These are phyloP conservation scores for Campoplex nolae DNA, from an alignment of 2,888 invertebrate genomes.

Conservation along the genomic window DNA sequence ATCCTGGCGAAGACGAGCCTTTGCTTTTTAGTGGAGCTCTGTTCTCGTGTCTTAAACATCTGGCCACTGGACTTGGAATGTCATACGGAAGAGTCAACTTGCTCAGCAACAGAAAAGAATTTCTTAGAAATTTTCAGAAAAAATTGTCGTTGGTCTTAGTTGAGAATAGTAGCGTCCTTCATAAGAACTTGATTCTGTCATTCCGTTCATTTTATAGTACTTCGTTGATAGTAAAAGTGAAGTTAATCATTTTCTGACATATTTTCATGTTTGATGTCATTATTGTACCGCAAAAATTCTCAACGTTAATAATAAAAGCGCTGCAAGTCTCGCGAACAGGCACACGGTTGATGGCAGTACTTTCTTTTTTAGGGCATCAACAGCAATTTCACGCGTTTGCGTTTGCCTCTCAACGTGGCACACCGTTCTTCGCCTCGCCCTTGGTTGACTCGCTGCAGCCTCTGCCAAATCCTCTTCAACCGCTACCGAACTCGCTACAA, in stretches of 20 bases:
- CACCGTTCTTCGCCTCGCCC: slow-evolving; percentile 83
- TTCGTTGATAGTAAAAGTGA: neutral
- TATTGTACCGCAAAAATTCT: neutral
- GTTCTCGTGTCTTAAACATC: slow-evolving; percentile 39
- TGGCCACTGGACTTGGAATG: slow-evolving; percentile 26
- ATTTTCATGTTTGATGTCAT: too few species aligned
- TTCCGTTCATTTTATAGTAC: neutral
- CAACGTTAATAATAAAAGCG: slow-evolving; percentile 47
- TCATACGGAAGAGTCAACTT: neutral
- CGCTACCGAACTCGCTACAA: slow-evolving; percentile 86
- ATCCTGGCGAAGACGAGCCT: neutral
- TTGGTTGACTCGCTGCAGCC: slow-evolving; percentile 83
- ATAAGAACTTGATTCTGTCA: neutral
- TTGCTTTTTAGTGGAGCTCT: slow-evolving; percentile 21
- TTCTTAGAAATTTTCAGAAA: neutral
- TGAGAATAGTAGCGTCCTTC: neutral
- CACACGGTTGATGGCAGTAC: slow-evolving; percentile 88
- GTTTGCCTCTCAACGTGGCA: slow-evolving; percentile 89
- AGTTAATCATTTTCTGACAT: too few species aligned
- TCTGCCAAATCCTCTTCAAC: slow-evolving; percentile 82
- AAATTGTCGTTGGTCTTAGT: too few species aligned
- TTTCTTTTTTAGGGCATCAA: slow-evolving; percentile 97
- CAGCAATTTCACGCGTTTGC: slow-evolving; percentile 94
- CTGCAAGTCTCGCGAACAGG: slow-evolving; percentile 86
- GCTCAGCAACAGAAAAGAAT: neutral